A percentile compares a stretch with the other conserved stretches of the same genome.
Conservation (phyloP, 2,113 vertebrate genomes). For the Hydrochoerus hydrochaeris region DNA sequence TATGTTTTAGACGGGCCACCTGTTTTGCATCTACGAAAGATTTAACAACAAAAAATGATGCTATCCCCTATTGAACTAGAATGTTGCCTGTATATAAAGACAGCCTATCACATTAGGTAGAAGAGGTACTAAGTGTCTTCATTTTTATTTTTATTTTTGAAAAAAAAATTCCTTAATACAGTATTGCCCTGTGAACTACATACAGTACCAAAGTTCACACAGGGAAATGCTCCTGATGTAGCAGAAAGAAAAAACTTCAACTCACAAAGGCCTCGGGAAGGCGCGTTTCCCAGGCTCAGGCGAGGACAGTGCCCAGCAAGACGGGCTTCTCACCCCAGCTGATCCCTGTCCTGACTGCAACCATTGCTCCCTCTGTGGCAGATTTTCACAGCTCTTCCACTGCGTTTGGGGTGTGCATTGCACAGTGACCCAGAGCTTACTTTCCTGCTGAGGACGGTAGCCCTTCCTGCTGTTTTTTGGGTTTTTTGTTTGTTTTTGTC, state of each 20-base stretch:
- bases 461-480: no score
- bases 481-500: no score
- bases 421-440: constrained; percentile 93
- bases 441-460: not conserved
- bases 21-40: not conserved
- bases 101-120: not conserved
- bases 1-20: not conserved
- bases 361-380: not conserved
- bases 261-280: not conserved
- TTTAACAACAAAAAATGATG: not conserved
- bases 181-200: constrained; percentile 93
- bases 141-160: not conserved
- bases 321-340: not conserved
- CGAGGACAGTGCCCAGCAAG: not conserved
- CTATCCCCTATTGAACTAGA: not conserved
- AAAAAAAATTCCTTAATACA: constrained; percentile 86
- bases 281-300: not conserved
- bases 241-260: constrained; percentile 83
- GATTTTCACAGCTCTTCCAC: constrained; percentile 91
- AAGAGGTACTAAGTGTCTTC: not conserved
- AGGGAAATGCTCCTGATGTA: constrained; percentile 93
- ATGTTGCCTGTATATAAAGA: not conserved
- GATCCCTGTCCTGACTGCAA: no score
- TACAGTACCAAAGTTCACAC: constrained; percentile 95
- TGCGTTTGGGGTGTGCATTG: constrained; percentile 94